phyloP scores from a whole-genome alignment of 2,113 vertebrate species.

The Chloebia gouldiae region DNA sequence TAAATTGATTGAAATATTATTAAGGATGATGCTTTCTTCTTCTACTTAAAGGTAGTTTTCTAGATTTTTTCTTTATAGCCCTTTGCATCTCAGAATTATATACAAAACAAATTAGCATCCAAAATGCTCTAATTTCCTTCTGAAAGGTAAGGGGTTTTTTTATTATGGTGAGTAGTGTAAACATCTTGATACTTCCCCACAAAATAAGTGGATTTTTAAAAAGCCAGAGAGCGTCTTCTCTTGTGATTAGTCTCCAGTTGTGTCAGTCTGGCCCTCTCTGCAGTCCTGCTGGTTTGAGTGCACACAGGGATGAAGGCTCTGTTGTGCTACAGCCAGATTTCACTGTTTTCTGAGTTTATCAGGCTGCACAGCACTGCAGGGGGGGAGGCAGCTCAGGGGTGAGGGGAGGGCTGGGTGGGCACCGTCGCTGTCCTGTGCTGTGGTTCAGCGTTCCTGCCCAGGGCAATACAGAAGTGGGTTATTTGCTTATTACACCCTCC shows the following conservation, averaged over 20 bases:
- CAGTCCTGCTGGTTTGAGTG: neutral
- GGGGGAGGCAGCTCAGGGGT: neutral
- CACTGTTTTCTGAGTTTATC: fast-evolving
- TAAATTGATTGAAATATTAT: neutral
- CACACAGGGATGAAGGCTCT: neutral
- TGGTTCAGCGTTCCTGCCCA: fast-evolving
- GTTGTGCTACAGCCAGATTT: neutral
- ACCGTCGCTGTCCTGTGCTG: neutral
- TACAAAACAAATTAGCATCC: neutral
- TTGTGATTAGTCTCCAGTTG: neutral
- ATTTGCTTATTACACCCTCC: neutral
- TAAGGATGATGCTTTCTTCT: neutral
- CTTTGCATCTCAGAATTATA: neutral
- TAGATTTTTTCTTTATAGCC: neutral
- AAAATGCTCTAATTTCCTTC: neutral
- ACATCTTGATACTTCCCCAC: neutral
- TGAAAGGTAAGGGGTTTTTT: neutral
- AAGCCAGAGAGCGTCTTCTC: neutral
- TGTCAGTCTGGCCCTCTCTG: neutral
- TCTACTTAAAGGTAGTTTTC: neutral
- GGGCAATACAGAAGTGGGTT: neutral
- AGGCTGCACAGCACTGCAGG: neutral
- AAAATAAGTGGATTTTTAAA: neutral
- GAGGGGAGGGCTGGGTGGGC: neutral
- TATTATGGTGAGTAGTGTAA: neutral